A percentile compares a stretch with the other conserved stretches of the same genome.
These are phyloP conservation scores for Tychaedon coryphoeus DNA, from an alignment of 2,113 vertebrate species.

Conservation along the genomic window DNA sequence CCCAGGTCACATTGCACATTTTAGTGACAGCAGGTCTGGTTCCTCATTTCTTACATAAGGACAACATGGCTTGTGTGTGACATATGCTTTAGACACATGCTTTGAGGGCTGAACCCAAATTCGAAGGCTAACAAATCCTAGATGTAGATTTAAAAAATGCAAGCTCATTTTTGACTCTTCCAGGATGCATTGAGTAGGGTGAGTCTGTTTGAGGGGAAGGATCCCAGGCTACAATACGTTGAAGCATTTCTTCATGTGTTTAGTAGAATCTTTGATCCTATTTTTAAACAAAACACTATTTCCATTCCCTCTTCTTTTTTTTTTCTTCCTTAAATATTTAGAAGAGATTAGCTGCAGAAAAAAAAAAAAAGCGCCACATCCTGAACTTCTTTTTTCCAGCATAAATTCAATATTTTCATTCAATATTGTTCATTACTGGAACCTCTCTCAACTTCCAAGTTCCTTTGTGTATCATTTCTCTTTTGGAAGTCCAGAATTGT, in stretches of 20 bases:
- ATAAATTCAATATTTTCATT: not conserved
- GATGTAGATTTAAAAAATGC: not conserved
- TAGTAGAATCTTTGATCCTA: not conserved
- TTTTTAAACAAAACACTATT: constrained; percentile 6
- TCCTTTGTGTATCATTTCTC: not conserved
- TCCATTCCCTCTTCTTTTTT: not conserved
- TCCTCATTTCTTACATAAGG: not conserved
- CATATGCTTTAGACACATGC: not conserved
- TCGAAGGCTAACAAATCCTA: not conserved
- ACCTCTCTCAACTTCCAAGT: not conserved
- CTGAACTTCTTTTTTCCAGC: not conserved
- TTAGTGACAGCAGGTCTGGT: not conserved
- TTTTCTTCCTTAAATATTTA: not conserved
- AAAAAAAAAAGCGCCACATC: not conserved
- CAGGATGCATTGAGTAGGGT: not conserved
- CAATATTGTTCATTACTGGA: not conserved
- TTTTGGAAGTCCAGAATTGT: not conserved
- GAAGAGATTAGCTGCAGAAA: constrained; percentile 9
- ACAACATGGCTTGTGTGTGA: not conserved
- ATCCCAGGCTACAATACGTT: not conserved
- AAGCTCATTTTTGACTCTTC: not conserved
- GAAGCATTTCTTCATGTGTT: not conserved
- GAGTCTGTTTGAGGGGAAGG: not conserved
- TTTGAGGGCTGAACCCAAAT: not conserved
- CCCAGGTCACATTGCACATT: not conserved